phyloP scores from a whole-genome alignment of 2,113 vertebrate genomes.

The Camelus bactrianus region DNA sequence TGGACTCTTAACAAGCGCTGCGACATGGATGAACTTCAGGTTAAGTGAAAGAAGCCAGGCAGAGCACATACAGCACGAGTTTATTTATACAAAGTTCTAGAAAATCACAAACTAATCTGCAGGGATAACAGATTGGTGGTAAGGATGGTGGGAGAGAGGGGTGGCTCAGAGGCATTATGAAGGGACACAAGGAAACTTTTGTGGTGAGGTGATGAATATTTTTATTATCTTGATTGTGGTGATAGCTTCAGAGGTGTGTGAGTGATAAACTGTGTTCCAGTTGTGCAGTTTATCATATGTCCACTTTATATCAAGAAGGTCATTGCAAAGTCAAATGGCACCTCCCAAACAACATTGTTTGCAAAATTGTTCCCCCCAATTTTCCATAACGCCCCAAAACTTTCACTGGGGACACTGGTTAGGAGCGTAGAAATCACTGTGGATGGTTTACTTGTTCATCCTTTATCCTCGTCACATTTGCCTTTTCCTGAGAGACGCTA shows the following conservation, averaged over 20 bases:
- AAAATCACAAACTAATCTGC: background rate
- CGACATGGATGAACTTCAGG: background rate
- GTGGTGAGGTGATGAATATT: background rate
- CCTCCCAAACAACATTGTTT: background rate
- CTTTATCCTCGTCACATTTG: rapidly evolving
- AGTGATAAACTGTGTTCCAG: background rate
- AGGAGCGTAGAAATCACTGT: rapidly evolving
- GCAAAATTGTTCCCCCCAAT: background rate
- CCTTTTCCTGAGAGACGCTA: rapidly evolving
- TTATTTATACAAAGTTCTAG: background rate
- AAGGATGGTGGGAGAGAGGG: background rate
- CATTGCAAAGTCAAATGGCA: background rate
- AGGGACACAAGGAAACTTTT: background rate
- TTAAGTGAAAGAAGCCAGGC: background rate
- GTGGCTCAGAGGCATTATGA: too few relatives aligned
- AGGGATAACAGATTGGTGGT: background rate
- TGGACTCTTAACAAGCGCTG: rapidly evolving
- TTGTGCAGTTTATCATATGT: background rate
- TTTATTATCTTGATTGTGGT: background rate
- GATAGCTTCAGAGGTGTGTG: background rate
- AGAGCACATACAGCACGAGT: rapidly evolving
- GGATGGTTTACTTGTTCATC: background rate
- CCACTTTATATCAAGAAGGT: background rate
- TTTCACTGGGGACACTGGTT: rapidly evolving
- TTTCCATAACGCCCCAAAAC: background rate